A percentile compares a stretch with the other conserved stretches of the same genome.
phyloP scores from a whole-genome alignment of 2,113 vertebrate species.

The Piliocolobus tephrosceles region DNA sequence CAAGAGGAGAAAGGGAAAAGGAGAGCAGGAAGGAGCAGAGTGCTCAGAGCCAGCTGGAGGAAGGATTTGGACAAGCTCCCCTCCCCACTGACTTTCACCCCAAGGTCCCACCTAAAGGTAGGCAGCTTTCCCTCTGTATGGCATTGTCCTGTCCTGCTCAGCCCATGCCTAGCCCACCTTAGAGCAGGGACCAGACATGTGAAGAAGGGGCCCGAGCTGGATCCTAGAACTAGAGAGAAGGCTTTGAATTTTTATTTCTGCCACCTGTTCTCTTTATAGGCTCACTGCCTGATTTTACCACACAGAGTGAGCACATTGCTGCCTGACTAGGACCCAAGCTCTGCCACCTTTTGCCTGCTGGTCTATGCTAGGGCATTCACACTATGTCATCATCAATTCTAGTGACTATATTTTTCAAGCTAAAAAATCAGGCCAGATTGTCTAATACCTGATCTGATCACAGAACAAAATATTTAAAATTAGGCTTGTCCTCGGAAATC shows the following conservation, averaged over 20 bases:
- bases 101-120: background rate
- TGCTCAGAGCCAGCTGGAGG: background rate
- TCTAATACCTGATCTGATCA: conserved; percentile 53
- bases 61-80: background rate
- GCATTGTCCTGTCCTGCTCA: background rate
- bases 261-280: background rate
- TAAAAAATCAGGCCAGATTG: conserved; percentile 40
- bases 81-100: background rate
- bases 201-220: background rate
- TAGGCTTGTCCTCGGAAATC: conserved; percentile 55
- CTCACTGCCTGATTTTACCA: background rate
- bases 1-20: background rate
- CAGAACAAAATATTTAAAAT: conserved; percentile 64
- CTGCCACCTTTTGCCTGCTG: background rate
- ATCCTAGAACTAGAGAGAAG: background rate
- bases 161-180: background rate
- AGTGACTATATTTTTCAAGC: conserved; percentile 42
- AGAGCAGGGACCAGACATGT: background rate
- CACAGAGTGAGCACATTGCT: background rate
- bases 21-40: background rate
- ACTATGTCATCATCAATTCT: background rate
- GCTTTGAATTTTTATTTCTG: background rate
- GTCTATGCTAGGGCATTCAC: background rate
- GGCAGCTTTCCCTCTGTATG: background rate
- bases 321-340: background rate